Percentiles rank a stretch among this genome's conserved stretches.
Evolutionary conservation across 2,113 vertebrate species (phyloP).

Genomic region (Zosterops pallidus): DNA sequence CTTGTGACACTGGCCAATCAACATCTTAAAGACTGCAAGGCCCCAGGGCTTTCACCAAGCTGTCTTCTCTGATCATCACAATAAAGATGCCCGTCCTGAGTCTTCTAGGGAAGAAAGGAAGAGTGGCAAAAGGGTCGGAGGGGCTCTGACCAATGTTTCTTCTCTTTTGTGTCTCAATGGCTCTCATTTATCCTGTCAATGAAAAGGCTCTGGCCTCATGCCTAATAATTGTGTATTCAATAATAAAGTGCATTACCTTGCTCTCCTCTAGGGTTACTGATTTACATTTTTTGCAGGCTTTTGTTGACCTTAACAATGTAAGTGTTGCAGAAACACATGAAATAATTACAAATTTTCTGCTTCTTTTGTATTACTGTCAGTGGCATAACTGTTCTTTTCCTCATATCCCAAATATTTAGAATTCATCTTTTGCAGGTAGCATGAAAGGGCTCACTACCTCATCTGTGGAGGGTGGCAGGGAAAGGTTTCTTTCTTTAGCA

Average conservation of each 20-base stretch:
- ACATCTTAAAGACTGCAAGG: neutral
- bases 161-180: neutral
- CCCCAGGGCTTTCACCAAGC: rapidly evolving
- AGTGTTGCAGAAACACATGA: neutral
- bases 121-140: neutral
- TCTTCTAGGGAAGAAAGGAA: neutral
- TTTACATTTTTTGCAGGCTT: neutral
- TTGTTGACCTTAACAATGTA: neutral
- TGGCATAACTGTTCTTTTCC: neutral
- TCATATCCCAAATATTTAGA: neutral
- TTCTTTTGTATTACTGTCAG: neutral
- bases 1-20: neutral
- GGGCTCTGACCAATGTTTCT: neutral
- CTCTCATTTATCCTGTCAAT: neutral
- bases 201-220: neutral
- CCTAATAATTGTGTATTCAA: neutral
- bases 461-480: neutral
- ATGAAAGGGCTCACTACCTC: neutral
- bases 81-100: neutral
- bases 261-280: neutral
- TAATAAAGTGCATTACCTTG: neutral
- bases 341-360: neutral
- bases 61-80: neutral
- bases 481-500: neutral
- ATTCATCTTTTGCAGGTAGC: neutral